Base-by-base conservation (phyloP, 2,888 invertebrate genomes). In the Agonopterix arenella region DNA sequence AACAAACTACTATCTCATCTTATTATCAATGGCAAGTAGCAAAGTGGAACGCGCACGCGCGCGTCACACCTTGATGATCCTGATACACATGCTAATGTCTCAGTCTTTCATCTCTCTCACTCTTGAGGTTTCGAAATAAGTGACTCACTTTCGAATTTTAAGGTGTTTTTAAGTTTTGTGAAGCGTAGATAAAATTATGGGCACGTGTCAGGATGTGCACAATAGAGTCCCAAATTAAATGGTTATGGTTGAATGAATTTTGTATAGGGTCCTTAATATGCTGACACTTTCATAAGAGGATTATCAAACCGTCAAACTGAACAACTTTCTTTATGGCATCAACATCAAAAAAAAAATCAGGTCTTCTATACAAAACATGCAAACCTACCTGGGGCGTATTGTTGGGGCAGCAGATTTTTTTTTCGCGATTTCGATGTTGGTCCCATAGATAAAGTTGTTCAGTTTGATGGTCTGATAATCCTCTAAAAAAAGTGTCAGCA, bases 41-140 rank as follows among this genome's bases (percentile, higher is more conserved):
- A 60, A 62, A 59, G 62, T 58, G 63, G 60, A 64, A 64, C 63
- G 76, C 77, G 76, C 77, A 78, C 74, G 73, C 74, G 76, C 66
- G 68, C 60, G 77, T 77, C 70, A 75, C 79, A 70, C 74, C 28
- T 58, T 50, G 59, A 57, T 71, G 73, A 66, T 61, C 73, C 60
- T 61, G 66, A 69, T 67, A 70, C 62, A 67, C 72, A 75, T 70
- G 73, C 59, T 65, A 49, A 49, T 49, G 57, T 66, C 54, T 49
- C 52, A 44, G 54, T 60, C 11, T 55, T 49, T 50, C 48, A 10
- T 51, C 40, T 40, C 40, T 9, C 40, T 52, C 51, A 46, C 42
- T 47, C 49, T 46, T 51, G 52, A 48, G 11, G 45, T n/a, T n/a
- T n/a, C 40, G 1, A 18, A 18, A 45, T 43, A 8, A 13, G 11